A percentile compares a stretch with the other conserved stretches of the same genome.
Evolutionary conservation across 2,888 invertebrate species (phyloP).

Genomic region (Drosophila dives): DNA sequence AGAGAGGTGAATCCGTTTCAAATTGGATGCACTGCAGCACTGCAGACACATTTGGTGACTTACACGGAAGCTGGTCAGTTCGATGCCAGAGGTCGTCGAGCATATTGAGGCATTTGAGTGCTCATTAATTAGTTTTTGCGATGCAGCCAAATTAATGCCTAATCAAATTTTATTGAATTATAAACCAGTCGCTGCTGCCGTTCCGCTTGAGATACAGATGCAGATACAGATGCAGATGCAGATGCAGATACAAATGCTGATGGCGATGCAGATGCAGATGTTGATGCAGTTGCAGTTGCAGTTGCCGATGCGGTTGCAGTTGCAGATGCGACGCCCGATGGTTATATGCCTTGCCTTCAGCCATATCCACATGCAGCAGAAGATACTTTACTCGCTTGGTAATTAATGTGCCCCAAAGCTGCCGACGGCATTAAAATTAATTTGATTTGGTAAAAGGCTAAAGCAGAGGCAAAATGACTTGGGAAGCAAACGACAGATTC

Average conservation of each 20-base stretch:
- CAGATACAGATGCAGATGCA: neutral
- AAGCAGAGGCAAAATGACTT: constrained; percentile 25
- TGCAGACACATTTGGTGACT: constrained; percentile 3
- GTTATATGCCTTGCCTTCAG: constrained; percentile 1
- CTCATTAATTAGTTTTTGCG: constrained; percentile 73
- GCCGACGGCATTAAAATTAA: constrained; percentile 70
- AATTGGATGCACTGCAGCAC: neutral
- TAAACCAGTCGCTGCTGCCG: constrained; percentile 70
- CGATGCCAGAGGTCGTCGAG: constrained; percentile 38
- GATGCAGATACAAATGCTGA: constrained; percentile 45
- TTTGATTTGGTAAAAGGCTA: constrained; percentile 60
- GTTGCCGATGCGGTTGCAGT: constrained; percentile 9
- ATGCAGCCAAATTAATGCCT: constrained; percentile 75
- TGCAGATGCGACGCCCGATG: constrained; percentile 4
- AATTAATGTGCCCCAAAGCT: constrained; percentile 67
- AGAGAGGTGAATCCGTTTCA: neutral
- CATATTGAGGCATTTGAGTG: constrained; percentile 41
- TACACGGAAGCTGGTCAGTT: constrained; percentile 42
- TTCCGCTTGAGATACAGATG: constrained; percentile 7
- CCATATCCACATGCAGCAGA: constrained; percentile 2
- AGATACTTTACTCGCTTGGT: constrained; percentile 25
- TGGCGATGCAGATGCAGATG: constrained; percentile 5
- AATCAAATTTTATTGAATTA: constrained; percentile 81
- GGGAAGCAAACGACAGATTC: constrained; percentile 31
- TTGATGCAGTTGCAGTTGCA: constrained; percentile 12